Evolutionary conservation across 2,888 invertebrate genomes (phyloP), one percentile per base, ranked within the genome.

Genomic region (Parapristionchus giblindavisi): DNA sequence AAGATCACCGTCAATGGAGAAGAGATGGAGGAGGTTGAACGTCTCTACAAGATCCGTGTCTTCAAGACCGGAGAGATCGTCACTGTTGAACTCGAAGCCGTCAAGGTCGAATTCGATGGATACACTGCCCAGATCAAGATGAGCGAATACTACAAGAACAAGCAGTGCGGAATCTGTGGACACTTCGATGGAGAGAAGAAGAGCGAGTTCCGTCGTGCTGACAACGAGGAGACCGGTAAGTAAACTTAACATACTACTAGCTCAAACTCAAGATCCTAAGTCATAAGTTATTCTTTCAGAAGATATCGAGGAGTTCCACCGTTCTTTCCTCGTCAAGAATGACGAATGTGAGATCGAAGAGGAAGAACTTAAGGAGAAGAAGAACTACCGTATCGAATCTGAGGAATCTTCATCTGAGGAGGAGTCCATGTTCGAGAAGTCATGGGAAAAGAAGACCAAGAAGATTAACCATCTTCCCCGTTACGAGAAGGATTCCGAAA

Each of bases 131-230:
- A 61, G 34, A 61, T 61, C 32, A 61, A 61, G 61, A 61, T 61
- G 61, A 32, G 29, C 36, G 34, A 61, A 6, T 34, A 11, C 14
- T 61, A 61, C 61, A 61, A 61, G 36, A 61, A 36, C 61, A 32
- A 54, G 34, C 75, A 72, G 58, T 78, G 78, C 75, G 78, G 78
- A 36, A 52, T 78, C 51, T 78, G 78, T 70, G 78, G 77, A 48
- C 71, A 75, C 75, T 63, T 48, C 65, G 72, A 78, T 51, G 32
- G 34, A 24, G 75, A 77, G 36, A 27, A 29, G 34, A 52, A 3
- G 4, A 66, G 72, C 75, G 77, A 79, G 54, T 68, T 77, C 68
- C 72, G 71, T 58, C 66, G 73, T 52, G 75, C 77, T 52, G 76
- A 79, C 71, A 76, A 78, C 66, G 43, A 65, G 21, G 74, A 70